Base-by-base conservation (phyloP, 2,888 invertebrate species). In the Yponomeuta sedellus region DNA sequence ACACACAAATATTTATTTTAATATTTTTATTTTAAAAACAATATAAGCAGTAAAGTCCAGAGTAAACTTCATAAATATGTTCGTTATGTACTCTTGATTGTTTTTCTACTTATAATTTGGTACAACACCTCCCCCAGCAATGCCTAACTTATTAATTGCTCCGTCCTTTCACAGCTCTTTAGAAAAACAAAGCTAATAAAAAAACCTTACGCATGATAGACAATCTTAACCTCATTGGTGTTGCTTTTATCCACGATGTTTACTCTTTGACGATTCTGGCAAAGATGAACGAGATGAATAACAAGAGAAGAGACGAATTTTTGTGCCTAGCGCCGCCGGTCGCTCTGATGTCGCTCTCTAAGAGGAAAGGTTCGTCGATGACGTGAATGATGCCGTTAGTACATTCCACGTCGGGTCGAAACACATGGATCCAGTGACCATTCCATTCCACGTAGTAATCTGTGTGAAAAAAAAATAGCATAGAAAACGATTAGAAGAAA, bases 361-460 rank as follows among this genome's bases (percentile, higher is more conserved):
- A 93, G 68, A 97, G 90, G 78, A 98, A 94, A 6, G 98, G 97
- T 72, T 93, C 93, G 80, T 98, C 97, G 78, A 98, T 97, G 70
- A 98, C 97, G 85, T 98, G 98, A 74, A 98, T 98, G 74, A 97
- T 96, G 65, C 98, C 98, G 81, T 98, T 98, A 83, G 97, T 98
- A 85, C 98, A 98, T 77, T 97, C 96, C 5, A 99, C 97, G 83
- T 99, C 97, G 28, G 98, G 96, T 71, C 98, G 94, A 84, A 95
- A 95, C 64, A 98, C 96, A 75, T 94, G 94, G 75, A 97, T 96
- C 92, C 94, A 94, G 79, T 94, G 94, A 69, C 95, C 95, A 76
- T 96, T 95, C 97, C 97, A 97, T 79, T 95, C 94, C 69, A 97
- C 94, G 77, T 93, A 93, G 89, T 96, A 97, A 78, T 95, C 97